phyloP scores from a whole-genome alignment of 2,113 vertebrate species.

The Columba janthina region DNA sequence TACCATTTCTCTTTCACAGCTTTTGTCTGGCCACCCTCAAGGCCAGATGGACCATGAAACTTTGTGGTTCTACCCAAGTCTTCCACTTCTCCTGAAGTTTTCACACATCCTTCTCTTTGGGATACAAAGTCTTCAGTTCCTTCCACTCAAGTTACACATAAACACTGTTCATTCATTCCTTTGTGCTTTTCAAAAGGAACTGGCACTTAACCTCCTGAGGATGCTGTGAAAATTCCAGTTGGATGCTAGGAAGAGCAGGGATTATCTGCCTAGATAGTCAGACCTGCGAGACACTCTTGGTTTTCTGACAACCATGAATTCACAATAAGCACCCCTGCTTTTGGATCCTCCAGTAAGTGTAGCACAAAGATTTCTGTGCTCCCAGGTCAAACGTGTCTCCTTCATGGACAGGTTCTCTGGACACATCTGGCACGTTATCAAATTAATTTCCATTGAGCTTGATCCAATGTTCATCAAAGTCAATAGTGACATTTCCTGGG shows the following conservation, averaged over 20 bases:
- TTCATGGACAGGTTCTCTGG: conserved; percentile 35
- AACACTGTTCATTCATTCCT: not conserved
- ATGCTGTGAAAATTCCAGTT: not conserved
- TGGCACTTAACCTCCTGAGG: not conserved
- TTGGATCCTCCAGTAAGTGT: not conserved
- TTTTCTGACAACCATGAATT: not conserved
- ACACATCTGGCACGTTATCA: conserved; percentile 45
- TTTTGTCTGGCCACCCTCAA: not conserved
- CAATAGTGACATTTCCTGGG: conserved; percentile 55
- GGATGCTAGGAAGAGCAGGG: not conserved
- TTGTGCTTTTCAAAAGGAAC: not conserved
- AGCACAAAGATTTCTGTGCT: conserved; percentile 11
- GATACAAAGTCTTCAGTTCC: not conserved
- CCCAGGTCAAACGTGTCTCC: conserved; percentile 16
- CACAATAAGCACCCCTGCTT: not conserved
- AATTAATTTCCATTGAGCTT: conserved; percentile 48
- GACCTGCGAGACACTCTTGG: not conserved
- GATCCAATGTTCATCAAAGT: conserved; percentile 56
- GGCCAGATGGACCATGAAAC: not conserved
- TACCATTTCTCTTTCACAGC: not conserved
- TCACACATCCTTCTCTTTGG: not conserved
- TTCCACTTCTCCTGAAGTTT: not conserved
- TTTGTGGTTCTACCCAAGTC: not conserved
- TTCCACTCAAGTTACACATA: not conserved
- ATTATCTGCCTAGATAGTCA: not conserved